Conservation (phyloP, 1,140 invertebrate genomes). For the Tribolium castaneum region DNA sequence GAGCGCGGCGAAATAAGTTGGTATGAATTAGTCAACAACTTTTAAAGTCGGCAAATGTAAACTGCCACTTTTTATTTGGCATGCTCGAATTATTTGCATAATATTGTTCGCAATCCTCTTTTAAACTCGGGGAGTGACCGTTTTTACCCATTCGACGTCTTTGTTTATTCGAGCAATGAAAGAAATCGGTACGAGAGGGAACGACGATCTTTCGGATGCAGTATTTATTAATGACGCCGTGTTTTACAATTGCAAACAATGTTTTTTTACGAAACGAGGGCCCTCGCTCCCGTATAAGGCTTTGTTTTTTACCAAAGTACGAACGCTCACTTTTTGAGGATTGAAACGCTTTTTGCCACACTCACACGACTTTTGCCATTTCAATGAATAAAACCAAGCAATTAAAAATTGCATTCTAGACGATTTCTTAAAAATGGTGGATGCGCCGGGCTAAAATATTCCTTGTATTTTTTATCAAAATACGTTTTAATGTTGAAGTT, state of each 20-base stretch:
- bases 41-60: slow-evolving; percentile 61
- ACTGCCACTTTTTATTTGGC: slow-evolving; percentile 62
- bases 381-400: too few relatives aligned
- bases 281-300: not conserved
- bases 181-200: slow-evolving; percentile 10
- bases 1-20: slow-evolving; percentile 52
- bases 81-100: slow-evolving; percentile 61
- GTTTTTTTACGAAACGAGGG: slow-evolving; percentile 20
- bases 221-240: slow-evolving; percentile 46
- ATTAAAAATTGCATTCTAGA: too few relatives aligned
- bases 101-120: slow-evolving; percentile 53
- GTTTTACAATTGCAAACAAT: slow-evolving; percentile 50
- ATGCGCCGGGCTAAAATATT: not conserved
- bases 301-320: slow-evolving; percentile 2
- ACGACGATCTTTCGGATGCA: slow-evolving; percentile 23
- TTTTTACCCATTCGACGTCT: slow-evolving; percentile 39
- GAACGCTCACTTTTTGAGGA: not conserved
- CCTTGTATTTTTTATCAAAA: not conserved
- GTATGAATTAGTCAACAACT: slow-evolving; percentile 62
- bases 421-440: not conserved
- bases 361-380: not conserved
- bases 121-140: slow-evolving; percentile 39
- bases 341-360: not conserved
- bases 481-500: too few relatives aligned
- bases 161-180: slow-evolving; percentile 28